Evolutionary conservation across 2,113 vertebrate species (phyloP).

Genomic region (Furnarius figulus): DNA sequence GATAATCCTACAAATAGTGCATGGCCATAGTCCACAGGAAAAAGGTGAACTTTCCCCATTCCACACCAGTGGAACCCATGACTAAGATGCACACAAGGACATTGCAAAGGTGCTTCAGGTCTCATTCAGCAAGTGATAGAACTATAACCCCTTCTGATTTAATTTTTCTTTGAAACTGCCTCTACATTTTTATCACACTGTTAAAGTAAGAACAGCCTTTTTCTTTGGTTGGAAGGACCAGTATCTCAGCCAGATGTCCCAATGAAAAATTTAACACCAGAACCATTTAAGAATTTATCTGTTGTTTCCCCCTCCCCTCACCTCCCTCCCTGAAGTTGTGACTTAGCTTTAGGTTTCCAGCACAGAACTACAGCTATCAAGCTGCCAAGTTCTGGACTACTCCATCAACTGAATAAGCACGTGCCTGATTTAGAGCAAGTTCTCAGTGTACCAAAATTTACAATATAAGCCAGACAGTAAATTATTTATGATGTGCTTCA

Average conservation of each 20-base stretch:
- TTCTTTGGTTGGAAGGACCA: not conserved
- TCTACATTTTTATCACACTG: not conserved
- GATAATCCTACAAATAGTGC: not conserved
- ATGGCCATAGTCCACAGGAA: not conserved
- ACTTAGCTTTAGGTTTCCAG: not conserved
- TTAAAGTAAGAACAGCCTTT: not conserved
- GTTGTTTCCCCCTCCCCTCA: not conserved
- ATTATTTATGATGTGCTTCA: not conserved
- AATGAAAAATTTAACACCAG: not conserved
- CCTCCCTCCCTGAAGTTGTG: not conserved
- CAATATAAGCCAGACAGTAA: not conserved
- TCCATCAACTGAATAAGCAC: not conserved
- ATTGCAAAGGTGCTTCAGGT: not conserved
- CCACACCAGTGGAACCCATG: not conserved
- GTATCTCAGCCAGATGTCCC: not conserved
- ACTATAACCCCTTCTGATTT: not conserved
- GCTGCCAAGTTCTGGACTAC: not conserved
- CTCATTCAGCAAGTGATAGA: not conserved
- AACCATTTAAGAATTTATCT: not conserved
- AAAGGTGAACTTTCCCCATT: not conserved
- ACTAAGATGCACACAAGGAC: not conserved
- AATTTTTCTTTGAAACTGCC: not conserved
- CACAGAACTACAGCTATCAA: not conserved
- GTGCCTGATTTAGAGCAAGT: not conserved
- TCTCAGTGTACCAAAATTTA: not conserved